These are phyloP conservation scores for Serilophus lunatus DNA, from an alignment of 2,113 vertebrate genomes.

Conservation along the genomic window DNA sequence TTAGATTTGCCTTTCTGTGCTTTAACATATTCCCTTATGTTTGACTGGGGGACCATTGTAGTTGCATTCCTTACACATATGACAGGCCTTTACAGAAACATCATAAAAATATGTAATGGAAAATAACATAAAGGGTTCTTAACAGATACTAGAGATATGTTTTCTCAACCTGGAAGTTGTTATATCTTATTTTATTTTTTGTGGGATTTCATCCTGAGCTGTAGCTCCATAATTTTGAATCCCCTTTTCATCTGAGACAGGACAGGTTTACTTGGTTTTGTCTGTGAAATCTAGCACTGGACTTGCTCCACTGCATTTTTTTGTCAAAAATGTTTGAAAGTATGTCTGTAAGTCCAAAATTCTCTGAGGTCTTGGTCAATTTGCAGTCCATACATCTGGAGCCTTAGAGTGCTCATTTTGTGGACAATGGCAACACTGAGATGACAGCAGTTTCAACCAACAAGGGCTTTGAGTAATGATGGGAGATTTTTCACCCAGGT, in stretches of 20 bases:
- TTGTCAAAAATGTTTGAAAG: background rate
- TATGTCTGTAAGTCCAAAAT: background rate
- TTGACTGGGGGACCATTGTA: too few relatives aligned
- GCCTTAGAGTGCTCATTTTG: background rate
- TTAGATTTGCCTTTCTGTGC: background rate
- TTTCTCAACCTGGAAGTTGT: background rate
- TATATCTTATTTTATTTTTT: background rate
- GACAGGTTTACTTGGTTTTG: constrained; percentile 16
- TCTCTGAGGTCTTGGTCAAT: background rate
- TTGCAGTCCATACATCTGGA: background rate
- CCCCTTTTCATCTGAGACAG: background rate
- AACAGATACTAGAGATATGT: background rate
- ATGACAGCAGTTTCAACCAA: background rate
- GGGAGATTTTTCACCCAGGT: background rate
- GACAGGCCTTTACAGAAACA: too few relatives aligned
- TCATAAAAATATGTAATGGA: too few relatives aligned
- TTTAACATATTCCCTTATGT: too few relatives aligned
- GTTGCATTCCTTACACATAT: too few relatives aligned
- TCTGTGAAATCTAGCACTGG: background rate
- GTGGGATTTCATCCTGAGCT: background rate
- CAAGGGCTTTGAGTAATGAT: background rate
- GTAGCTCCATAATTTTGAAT: background rate
- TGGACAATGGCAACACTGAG: background rate
- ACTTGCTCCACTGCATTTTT: background rate
- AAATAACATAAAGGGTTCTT: background rate